Conservation (phyloP, 1,140 invertebrate genomes). For the Melipona quadrifasciata region DNA sequence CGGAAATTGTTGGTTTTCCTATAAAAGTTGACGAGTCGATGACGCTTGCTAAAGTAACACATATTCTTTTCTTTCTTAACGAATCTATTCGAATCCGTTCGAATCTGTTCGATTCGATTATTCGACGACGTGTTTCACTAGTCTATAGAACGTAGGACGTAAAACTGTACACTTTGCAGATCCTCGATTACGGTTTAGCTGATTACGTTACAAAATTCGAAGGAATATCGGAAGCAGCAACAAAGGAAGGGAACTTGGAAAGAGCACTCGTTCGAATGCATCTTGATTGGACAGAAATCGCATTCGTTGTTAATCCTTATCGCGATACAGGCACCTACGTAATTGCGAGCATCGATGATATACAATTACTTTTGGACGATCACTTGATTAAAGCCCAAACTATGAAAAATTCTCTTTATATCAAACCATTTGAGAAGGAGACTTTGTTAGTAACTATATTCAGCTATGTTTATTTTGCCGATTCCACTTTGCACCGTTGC, state of each 20-base stretch:
- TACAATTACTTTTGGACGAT: slow-evolving; percentile 97
- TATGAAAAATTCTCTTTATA: slow-evolving; percentile 98
- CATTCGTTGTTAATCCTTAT: slow-evolving; percentile 90
- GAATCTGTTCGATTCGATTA: no score
- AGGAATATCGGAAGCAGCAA: slow-evolving; percentile 95
- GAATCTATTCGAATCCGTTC: no score
- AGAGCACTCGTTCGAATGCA: slow-evolving; percentile 95
- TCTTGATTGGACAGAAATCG: slow-evolving; percentile 94
- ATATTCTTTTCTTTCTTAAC: background rate
- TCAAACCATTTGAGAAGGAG: slow-evolving; percentile 95
- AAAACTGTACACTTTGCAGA: slow-evolving; percentile 68
- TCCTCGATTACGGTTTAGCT: slow-evolving; percentile 96
- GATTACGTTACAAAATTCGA: slow-evolving; percentile 97
- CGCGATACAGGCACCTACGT: slow-evolving; percentile 96
- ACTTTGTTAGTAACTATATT: slow-evolving; percentile 86
- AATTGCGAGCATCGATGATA: slow-evolving; percentile 95
- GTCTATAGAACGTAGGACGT: background rate
- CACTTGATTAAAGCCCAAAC: slow-evolving; percentile 98
- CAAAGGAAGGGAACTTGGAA: slow-evolving; percentile 97
- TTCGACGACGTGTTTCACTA: background rate
- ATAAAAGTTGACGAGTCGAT: slow-evolving; percentile 92
- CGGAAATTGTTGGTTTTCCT: slow-evolving; percentile 96
- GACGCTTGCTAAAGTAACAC: slow-evolving; percentile 88
- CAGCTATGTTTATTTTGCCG: no score
- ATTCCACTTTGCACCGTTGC: background rate